These are phyloP conservation scores for Aphyosemion australe DNA, from an alignment of 2,113 vertebrate genomes.

Conservation along the genomic window DNA sequence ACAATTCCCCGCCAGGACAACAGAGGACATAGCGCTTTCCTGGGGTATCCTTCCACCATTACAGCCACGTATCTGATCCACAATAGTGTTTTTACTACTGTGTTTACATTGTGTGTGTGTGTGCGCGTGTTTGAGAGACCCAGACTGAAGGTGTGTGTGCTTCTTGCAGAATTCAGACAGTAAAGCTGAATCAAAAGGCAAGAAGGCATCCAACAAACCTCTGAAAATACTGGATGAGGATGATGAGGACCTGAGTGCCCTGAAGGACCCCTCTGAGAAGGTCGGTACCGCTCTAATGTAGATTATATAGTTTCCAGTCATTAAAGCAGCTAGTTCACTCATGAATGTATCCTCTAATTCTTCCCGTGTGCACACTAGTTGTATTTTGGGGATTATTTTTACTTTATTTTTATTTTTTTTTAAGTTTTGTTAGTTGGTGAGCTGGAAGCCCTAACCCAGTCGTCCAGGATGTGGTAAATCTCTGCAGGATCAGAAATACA, in stretches of 20 bases:
- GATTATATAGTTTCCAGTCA: neutral
- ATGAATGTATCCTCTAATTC: too few species aligned
- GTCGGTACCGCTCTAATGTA: constrained; percentile 67
- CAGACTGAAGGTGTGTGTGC: neutral
- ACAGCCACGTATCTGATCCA: neutral
- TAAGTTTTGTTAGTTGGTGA: too few species aligned
- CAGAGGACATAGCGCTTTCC: too few species aligned
- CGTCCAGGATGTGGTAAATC: too few species aligned
- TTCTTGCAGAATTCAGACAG: constrained; percentile 86
- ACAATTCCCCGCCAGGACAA: too few species aligned
- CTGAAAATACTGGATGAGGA: constrained; percentile 81
- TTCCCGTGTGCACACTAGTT: too few species aligned
- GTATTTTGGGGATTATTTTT: too few species aligned
- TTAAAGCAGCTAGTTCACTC: neutral
- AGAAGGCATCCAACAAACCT: constrained; percentile 76
- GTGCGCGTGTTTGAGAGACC: too few species aligned
- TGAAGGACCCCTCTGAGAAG: constrained; percentile 96
- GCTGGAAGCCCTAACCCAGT: too few species aligned
- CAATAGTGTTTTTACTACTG: neutral
- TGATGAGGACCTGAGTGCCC: constrained; percentile 89
- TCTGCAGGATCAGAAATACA: too few species aligned
- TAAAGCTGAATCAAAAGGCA: constrained; percentile 89
- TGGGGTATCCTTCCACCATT: too few species aligned
- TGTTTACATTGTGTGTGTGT: neutral
- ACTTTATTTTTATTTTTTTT: too few species aligned